phyloP scores from a whole-genome alignment of 1,140 invertebrate species.

The Hylaeus anthracinus region DNA sequence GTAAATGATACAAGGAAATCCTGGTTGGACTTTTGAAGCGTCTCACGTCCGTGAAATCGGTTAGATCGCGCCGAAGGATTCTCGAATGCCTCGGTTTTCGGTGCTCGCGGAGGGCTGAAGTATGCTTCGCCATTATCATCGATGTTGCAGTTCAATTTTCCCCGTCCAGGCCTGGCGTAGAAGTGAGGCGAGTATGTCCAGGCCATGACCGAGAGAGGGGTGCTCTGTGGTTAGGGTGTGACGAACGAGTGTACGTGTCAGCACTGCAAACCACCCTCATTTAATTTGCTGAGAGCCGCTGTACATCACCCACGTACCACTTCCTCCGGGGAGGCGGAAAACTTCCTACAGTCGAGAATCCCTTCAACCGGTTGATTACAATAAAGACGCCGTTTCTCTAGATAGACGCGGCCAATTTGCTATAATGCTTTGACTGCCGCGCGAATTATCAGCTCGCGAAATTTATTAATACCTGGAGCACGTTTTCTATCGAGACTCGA shows the following conservation, averaged over 20 bases:
- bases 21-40: conserved; percentile 29
- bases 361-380: conserved; percentile 43
- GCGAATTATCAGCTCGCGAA: too few relatives aligned
- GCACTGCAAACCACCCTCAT: conserved; percentile 70
- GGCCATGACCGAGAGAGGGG: conserved; percentile 39
- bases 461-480: too few relatives aligned
- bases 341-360: conserved; percentile 28
- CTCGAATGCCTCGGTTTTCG: conserved; percentile 6
- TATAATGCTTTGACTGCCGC: not conserved
- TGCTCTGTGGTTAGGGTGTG: conserved; percentile 62
- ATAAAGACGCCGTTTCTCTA: conserved; percentile 24
- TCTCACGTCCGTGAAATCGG: conserved; percentile 59
- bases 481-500: too few relatives aligned
- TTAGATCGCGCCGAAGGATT: conserved; percentile 26
- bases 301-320: conserved; percentile 53
- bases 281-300: conserved; percentile 66
- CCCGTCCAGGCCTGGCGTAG: not conserved
- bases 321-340: conserved; percentile 35
- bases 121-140: conserved; percentile 66
- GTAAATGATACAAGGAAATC: conserved; percentile 2
- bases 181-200: conserved; percentile 11
- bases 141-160: conserved; percentile 64
- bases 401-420: conserved; percentile 12
- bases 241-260: conserved; percentile 70
- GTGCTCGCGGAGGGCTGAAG: conserved; percentile 44